Evolutionary conservation across 2,888 invertebrate species (phyloP), one percentile per base, ranked within the genome.

Genomic region (Drosophila crucigera): DNA sequence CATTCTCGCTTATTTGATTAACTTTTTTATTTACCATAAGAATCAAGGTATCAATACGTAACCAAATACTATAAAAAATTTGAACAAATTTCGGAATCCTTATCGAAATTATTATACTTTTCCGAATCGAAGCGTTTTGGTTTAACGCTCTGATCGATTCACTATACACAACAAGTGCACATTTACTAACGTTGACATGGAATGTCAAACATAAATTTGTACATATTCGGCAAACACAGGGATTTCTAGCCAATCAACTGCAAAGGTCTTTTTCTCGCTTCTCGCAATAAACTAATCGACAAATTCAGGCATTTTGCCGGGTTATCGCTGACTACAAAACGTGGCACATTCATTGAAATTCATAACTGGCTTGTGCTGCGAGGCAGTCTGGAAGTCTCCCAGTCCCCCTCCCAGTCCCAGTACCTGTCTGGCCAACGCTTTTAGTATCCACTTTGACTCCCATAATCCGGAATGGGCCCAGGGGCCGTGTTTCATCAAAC

Each of bases 401-500:
- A 47, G 22, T 6, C 6, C 6, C 22, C 6, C 7, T 22, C 30
- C 19, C 25, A 22, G 28, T 14, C 19, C 14, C n/a, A 19, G 16
- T 35, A 25, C 31, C 56, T 16, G 43, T 22, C 28, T 14, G 43
- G 11, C 4, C 54, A 37, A 47, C 58, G 63, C 41, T 63, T 71
- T 76, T 63, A 31, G 30, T 50, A 22, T 31, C 59, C 55, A 55
- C 64, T 81, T 65, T 70, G 79, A 84, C 70, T 78, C 60, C 62
- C 61, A 70, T 66, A 72, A 77, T 53, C 72, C 56, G 43, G 22
- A 49, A 63, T 64, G 60, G 33, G 35, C 35, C 58, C 60, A 31
- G 33, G 60, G 62, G 37, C 58, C 59, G 53, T 37, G 62, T 76
- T 78, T 73, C 68, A 76, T 76, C 73, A 80, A 76, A 80, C 80